Base-by-base conservation (phyloP, 2,113 vertebrate genomes). In the Cyanoderma ruficeps region DNA sequence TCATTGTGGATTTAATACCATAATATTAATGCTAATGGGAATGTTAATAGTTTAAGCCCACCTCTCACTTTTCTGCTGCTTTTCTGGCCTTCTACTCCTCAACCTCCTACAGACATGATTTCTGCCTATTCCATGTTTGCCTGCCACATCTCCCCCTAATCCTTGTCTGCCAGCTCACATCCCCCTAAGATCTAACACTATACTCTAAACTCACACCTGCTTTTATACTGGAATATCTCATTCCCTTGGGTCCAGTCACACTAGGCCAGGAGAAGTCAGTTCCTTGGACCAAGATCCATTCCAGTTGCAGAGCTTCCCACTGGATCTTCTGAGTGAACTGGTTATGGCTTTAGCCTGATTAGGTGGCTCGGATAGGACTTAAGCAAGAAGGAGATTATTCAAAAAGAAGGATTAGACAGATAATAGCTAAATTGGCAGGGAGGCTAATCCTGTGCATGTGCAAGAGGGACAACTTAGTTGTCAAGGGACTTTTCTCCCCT, bases 371-470 rank as follows among this genome's bases (percentile, higher is more conserved):
- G 57, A 10, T 47, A 80, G 53, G 83, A 71, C 57, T 93, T 90
- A 56, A 33, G 55, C 79, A 83, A 3, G 68, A 64, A 83, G 55
- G 46, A 90, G 71, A 88, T 90, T 89, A 90, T 88, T 83, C 49
- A 57, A 89, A 80, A 90, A 76, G 68, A 35, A 86, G 67, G 83
- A 94, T 95, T 94, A 96, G 86, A 41, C 41, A 94, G 75, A 56
- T 76, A 93, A 88, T 76, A 69, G 91, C 46, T 83, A 69, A 79
- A 72, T 76, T 90, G 86, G 63, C 93, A 93, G 53, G 37, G 49
- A 37, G 5, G 61, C 19, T 92, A 92, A 96, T 92, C 89, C 86
- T 27, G 13, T 69, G 53, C 86, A 60, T 46, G 57, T 88, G 71
- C 75, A 80, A 72, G 57, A 70, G 30, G 52, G 49, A 68, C 47